phyloP scores from a whole-genome alignment of 2,113 vertebrate genomes.

The Eptesicus fuscus region DNA sequence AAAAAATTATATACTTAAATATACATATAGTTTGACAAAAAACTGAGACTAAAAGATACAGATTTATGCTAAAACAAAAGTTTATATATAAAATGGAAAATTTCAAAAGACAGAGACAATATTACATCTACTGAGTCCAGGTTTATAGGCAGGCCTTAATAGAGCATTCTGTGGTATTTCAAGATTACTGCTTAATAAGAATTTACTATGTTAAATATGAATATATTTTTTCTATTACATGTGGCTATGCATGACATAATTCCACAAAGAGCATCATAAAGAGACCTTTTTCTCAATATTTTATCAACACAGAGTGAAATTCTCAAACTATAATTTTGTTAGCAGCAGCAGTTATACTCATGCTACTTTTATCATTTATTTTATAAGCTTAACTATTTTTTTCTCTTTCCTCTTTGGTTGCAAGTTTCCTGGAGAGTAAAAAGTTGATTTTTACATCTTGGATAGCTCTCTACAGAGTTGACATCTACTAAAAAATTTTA shows the following conservation, averaged over 20 bases:
- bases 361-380: background rate
- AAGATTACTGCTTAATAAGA: slow-evolving; percentile 17
- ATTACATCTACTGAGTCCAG: background rate
- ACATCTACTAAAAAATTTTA: background rate
- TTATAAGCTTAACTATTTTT: background rate
- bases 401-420: background rate
- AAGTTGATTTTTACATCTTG: background rate
- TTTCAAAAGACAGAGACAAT: background rate
- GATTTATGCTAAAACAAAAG: background rate
- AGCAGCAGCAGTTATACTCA: background rate
- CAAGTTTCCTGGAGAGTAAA: background rate
- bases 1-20: background rate
- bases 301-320: slow-evolving; percentile 45
- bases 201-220: slow-evolving; percentile 20
- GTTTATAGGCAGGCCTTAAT: slow-evolving; percentile 32
- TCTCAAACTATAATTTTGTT: slow-evolving; percentile 12
- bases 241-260: slow-evolving; percentile 45
- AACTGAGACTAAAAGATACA: background rate
- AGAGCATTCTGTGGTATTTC: slow-evolving; percentile 45
- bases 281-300: slow-evolving; percentile 50
- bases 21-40: slow-evolving; percentile 24
- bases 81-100: slow-evolving; percentile 29
- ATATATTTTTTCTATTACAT: slow-evolving; percentile 50
- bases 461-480: background rate
- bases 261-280: slow-evolving; percentile 41